Evolutionary conservation across 2,113 vertebrate genomes (phyloP).

Genomic region (Stomatorhinus ivindoensis): DNA sequence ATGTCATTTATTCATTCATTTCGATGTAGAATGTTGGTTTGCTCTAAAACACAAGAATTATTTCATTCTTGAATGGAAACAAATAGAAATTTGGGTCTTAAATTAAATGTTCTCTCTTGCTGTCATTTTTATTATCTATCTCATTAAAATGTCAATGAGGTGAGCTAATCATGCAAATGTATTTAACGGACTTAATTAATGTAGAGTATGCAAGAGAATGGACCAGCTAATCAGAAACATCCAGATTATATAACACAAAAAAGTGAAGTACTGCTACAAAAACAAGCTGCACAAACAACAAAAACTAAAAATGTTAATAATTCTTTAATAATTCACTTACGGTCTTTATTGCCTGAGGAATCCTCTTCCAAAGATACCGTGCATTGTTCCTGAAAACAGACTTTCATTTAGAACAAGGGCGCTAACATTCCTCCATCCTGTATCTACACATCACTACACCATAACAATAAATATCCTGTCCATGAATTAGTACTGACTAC

Average conservation of each 20-base stretch:
- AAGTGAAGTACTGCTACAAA: neutral
- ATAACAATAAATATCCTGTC: neutral
- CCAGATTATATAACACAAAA: neutral
- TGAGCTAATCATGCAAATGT: neutral
- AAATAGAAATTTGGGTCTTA: too few species aligned
- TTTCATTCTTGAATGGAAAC: neutral
- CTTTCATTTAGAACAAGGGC: neutral
- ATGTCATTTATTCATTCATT: neutral
- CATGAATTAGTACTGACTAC: neutral
- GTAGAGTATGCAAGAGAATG: neutral
- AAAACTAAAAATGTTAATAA: neutral
- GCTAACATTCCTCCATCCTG: neutral
- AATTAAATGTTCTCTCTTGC: too few species aligned
- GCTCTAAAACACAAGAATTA: neutral
- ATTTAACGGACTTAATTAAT: neutral
- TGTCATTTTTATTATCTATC: too few species aligned
- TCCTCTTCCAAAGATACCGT: slow-evolving; percentile 93
- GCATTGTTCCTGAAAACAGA: slow-evolving; percentile 78
- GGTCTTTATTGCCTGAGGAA: slow-evolving; percentile 83
- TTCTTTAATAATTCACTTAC: slow-evolving; percentile 58
- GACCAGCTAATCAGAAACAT: neutral
- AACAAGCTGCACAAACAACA: neutral
- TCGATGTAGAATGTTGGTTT: neutral
- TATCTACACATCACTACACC: neutral
- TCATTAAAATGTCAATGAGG: neutral